These are phyloP conservation scores for Onychostruthus taczanowskii DNA, from an alignment of 2,113 vertebrate species.

Conservation along the genomic window DNA sequence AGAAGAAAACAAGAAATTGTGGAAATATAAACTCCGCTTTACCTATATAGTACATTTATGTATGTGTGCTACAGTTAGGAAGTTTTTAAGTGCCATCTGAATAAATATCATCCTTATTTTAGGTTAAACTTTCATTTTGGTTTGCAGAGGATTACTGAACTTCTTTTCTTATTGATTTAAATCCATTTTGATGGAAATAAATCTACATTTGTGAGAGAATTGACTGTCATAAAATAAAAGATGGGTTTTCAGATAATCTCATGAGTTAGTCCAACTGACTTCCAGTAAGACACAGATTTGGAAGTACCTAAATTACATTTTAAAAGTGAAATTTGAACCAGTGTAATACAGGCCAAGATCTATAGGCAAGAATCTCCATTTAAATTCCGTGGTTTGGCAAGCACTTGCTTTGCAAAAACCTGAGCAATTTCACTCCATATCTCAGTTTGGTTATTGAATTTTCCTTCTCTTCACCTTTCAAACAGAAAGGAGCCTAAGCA, in stretches of 20 bases:
- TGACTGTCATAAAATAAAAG: not conserved
- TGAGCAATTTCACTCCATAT: not conserved
- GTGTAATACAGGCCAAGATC: not conserved
- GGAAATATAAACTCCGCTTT: not conserved
- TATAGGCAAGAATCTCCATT: not conserved
- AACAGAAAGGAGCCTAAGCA: not conserved
- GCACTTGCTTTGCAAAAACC: not conserved
- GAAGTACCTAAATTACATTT: not conserved
- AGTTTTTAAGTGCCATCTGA: not conserved
- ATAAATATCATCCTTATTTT: not conserved
- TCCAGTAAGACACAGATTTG: not conserved
- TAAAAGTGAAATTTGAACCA: not conserved
- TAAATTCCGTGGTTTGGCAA: not conserved
- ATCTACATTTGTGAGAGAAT: not conserved
- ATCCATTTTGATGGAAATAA: not conserved
- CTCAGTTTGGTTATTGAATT: not conserved
- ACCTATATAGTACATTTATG: not conserved
- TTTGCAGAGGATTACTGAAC: not conserved
- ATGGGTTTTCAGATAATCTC: not conserved
- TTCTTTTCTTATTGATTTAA: not conserved
- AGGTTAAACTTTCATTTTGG: not conserved
- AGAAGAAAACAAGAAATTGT: not conserved
- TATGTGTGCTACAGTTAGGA: not conserved
- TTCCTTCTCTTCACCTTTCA: not conserved
- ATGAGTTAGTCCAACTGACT: not conserved